Evolutionary conservation across 2,888 invertebrate species (phyloP), one percentile per base, ranked within the genome.

Genomic region (Corythucha ciliata): DNA sequence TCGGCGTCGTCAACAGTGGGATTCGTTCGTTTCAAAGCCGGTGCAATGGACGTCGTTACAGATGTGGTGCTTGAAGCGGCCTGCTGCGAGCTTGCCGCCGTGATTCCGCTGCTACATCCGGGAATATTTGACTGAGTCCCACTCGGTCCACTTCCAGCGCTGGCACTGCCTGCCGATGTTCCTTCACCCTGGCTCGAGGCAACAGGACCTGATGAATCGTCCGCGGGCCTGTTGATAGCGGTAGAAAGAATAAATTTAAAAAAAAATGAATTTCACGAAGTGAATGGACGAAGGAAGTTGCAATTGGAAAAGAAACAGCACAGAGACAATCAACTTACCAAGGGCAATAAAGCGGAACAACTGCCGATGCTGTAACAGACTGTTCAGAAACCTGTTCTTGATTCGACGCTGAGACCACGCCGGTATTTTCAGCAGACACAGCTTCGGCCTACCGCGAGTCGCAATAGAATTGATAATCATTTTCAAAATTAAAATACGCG

Each of bases 161-260:
- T 45, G 2, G 46, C 45, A 18, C 45, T 51, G 5, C 34, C 27
- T 32, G 40, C 14, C 8, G 45, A 14, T 14, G 36, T 40, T 24
- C 36, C 37, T 12, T 45, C 51, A 18, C 32, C 22, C 20, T 50
- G 50, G 24, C 51, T 51, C 2, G 51, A 51, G 1, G 57, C 60
- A 25, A 59, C 60, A 2, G 64, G 63, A 41, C 66, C 66, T 29
- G 37, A 27, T 10, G 44, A 36, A 24, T 51, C 51, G 32, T 49
- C 49, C 3, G 42, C 49, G 18, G 32, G 40, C 33, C 49, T 49
- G 33, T n/a, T n/a, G n/a, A n/a, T n/a, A n/a, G n/a, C n/a, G n/a
- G n/a, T n/a, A n/a, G n/a, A n/a, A n/a, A n/a, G n/a, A n/a, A n/a
- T n/a, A n/a, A n/a, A n/a, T n/a, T n/a, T n/a, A n/a, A n/a, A n/a